phyloP scores from a whole-genome alignment of 1,140 invertebrate species.

The Nebria ingens region DNA sequence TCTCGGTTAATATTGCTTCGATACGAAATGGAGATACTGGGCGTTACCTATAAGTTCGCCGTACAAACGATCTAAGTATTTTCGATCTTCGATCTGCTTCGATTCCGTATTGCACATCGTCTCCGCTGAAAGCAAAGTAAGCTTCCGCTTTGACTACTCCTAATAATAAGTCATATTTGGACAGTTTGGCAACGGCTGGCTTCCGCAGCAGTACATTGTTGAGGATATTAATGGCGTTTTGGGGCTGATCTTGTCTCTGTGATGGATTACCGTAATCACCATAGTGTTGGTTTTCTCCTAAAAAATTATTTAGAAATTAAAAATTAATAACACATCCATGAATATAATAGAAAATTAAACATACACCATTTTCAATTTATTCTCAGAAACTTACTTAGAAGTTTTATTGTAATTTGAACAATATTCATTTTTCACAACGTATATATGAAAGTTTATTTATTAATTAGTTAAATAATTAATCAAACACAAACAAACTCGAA shows the following conservation, averaged over 20 bases:
- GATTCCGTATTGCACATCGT: conserved; percentile 86
- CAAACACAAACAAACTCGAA: too few species aligned
- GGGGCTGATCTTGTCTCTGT: conserved; percentile 35
- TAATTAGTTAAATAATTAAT: too few species aligned
- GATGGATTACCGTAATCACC: conserved; percentile 29
- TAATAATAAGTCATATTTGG: conserved; percentile 84
- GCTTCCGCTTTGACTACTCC: conserved; percentile 82
- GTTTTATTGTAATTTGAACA: too few species aligned
- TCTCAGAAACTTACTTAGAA: too few species aligned
- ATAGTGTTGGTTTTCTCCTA: conserved; percentile 28
- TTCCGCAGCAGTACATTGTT: conserved; percentile 66
- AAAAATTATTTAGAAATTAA: neutral
- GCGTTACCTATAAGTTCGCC: conserved; percentile 67
- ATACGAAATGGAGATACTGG: neutral
- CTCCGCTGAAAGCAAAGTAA: conserved; percentile 78
- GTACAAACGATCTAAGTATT: conserved; percentile 82
- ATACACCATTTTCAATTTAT: too few species aligned
- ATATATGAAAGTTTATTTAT: too few species aligned
- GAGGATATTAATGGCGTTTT: conserved; percentile 57
- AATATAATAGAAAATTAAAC: too few species aligned
- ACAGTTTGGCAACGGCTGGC: conserved; percentile 59
- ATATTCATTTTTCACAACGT: too few species aligned
- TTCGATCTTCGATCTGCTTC: conserved; percentile 74
- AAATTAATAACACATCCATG: too few species aligned
- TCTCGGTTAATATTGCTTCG: neutral